phyloP scores from a whole-genome alignment of 1,140 invertebrate genomes.

The Euborellia annulipes region DNA sequence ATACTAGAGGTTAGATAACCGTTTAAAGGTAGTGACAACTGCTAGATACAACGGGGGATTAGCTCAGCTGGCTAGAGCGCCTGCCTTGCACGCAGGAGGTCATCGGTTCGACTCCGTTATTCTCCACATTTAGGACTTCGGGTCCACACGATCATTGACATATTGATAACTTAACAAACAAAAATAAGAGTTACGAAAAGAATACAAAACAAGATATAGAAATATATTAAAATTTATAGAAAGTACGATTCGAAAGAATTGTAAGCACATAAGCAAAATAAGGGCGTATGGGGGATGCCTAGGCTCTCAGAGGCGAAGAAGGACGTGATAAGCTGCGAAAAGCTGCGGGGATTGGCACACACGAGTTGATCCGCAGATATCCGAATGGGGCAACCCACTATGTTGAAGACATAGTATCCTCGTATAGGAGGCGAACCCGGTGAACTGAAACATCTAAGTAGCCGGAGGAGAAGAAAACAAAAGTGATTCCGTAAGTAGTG shows the following conservation, averaged over 20 bases:
- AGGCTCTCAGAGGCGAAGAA: neutral
- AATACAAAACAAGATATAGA: neutral
- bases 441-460: neutral
- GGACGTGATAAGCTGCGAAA: neutral
- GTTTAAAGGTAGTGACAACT: too few relatives aligned
- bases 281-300: neutral
- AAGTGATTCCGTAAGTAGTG: neutral
- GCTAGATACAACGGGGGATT: too few relatives aligned
- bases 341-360: neutral
- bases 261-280: neutral
- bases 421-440: neutral
- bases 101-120: constrained; percentile 18
- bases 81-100: constrained; percentile 20
- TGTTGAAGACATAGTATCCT: neutral
- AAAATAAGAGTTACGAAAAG: neutral
- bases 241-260: too few relatives aligned
- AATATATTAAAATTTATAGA: neutral
- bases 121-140: constrained; percentile 13
- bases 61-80: too few relatives aligned
- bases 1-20: too few relatives aligned
- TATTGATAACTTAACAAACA: neutral
- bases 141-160: neutral
- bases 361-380: neutral
- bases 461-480: neutral
- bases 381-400: neutral